Evolutionary conservation across 1,140 invertebrate genomes (phyloP), one percentile per base, ranked within the genome.

Genomic region (Zophobas atratus): DNA sequence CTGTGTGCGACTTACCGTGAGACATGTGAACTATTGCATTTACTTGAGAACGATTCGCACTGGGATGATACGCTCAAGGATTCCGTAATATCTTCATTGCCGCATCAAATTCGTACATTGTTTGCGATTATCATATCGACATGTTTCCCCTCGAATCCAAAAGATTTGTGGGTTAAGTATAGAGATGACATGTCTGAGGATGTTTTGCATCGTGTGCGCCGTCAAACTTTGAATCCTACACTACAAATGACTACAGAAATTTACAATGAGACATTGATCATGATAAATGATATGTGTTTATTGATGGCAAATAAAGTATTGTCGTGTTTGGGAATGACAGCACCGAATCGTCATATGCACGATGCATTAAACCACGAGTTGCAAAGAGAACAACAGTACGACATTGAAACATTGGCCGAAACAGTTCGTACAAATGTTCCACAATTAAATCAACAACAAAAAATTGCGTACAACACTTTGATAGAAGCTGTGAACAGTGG

Each of bases 21-120:
- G 75, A 85, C 86, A 39, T 86, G 84, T 81, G 82, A 82, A 80
- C 74, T 76, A 46, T 46, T 46, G 8, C 43, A 46, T 4, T 46
- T 46, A 8, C 43, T 46, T 8, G 43, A 46, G 43, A 46, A 46
- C 43, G 43, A 46, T 75, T 77, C 48, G n/a, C 82, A 86, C 76
- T 88, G 87, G 88, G 80, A 87, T 56, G 20, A 74, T 1, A 84
- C 85, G 38, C 80, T 89, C 43, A 48, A 73, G 41, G 86, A 89
- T 77, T 84, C 87, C 77, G 70, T 82, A 6, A 82, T 84, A 34
- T 83, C 77, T 34, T 73, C 81, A 72, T 6, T 53, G 6, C 56
- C 85, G 70, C 72, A 82, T 63, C 82, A 88, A 85, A 85, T 88
- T 77, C 85, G 87, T 72, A 82, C 83, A 84, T 85, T 87, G 49